Conservation (phyloP, 2,888 invertebrate species). For the Andrena hattorfiana region DNA sequence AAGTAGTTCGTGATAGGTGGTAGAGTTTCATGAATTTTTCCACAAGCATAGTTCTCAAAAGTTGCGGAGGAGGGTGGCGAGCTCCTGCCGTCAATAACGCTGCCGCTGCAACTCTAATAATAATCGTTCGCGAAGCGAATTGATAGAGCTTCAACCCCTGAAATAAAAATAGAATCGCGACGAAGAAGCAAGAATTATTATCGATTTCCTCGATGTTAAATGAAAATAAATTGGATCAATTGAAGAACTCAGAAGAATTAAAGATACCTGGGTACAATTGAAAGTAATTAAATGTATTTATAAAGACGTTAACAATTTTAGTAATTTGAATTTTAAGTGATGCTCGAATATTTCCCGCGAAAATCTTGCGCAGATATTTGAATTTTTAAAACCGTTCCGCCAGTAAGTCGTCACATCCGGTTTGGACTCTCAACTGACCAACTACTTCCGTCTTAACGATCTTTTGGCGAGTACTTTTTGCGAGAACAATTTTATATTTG, state of each 20-base stretch:
- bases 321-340: too few species aligned
- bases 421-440: too few species aligned
- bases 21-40: conserved; percentile 14
- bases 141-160: not conserved
- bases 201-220: not conserved
- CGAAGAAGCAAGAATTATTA: not conserved
- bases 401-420: too few species aligned
- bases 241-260: not conserved
- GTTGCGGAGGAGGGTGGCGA: not conserved
- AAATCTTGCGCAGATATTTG: too few species aligned
- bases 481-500: too few species aligned
- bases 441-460: too few species aligned
- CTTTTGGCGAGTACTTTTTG: too few species aligned
- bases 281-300: too few species aligned
- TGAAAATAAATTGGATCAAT: not conserved
- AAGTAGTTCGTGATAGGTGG: not conserved
- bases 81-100: conserved; percentile 9
- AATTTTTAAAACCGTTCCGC: too few species aligned
- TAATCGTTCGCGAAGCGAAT: conserved; percentile 24
- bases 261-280: too few species aligned
- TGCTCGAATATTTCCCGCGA: too few species aligned
- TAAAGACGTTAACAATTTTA: too few species aligned
- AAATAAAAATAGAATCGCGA: conserved; percentile 1
- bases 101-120: conserved; percentile 13
- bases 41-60: not conserved